Conservation (phyloP, 2,888 invertebrate genomes). For the Cynaeus angustus region DNA sequence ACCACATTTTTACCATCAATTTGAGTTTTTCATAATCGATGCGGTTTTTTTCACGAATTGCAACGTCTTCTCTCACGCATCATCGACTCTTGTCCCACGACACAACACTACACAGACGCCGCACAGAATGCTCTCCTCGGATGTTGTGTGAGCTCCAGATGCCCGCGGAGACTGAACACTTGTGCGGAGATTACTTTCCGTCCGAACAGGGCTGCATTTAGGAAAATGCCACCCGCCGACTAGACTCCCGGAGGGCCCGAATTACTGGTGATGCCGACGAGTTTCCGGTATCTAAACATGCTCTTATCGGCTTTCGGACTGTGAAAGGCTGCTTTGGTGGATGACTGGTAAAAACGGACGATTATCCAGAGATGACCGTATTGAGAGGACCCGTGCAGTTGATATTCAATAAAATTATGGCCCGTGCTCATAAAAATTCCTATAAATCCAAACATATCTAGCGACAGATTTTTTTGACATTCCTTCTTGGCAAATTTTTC, state of each 20-base stretch:
- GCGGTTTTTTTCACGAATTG: slow-evolving; percentile 29
- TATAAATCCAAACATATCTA: no score
- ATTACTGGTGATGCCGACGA: slow-evolving; percentile 19
- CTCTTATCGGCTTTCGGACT: slow-evolving; percentile 20
- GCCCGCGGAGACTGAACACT: slow-evolving; percentile 57
- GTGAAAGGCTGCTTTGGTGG: slow-evolving; percentile 4
- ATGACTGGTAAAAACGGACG: slow-evolving; percentile 5
- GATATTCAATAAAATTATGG: not conserved
- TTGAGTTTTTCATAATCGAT: not conserved
- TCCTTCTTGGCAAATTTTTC: no score
- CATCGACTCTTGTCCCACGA: slow-evolving; percentile 54
- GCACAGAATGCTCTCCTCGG: slow-evolving; percentile 53
- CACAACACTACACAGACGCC: slow-evolving; percentile 52
- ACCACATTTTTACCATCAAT: slow-evolving; percentile 39
- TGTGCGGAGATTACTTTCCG: slow-evolving; percentile 49
- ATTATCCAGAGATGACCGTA: not conserved
- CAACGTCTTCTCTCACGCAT: slow-evolving; percentile 54
- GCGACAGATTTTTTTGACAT: no score
- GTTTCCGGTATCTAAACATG: slow-evolving; percentile 27
- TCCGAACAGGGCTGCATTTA: slow-evolving; percentile 49
- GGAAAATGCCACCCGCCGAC: slow-evolving; percentile 49
- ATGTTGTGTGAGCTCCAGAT: slow-evolving; percentile 61
- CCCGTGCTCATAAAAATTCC: no score
- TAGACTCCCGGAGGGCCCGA: slow-evolving; percentile 34
- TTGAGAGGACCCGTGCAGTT: not conserved